Conservation (phyloP, 2,888 invertebrate genomes). For the Corbicula japonica region DNA sequence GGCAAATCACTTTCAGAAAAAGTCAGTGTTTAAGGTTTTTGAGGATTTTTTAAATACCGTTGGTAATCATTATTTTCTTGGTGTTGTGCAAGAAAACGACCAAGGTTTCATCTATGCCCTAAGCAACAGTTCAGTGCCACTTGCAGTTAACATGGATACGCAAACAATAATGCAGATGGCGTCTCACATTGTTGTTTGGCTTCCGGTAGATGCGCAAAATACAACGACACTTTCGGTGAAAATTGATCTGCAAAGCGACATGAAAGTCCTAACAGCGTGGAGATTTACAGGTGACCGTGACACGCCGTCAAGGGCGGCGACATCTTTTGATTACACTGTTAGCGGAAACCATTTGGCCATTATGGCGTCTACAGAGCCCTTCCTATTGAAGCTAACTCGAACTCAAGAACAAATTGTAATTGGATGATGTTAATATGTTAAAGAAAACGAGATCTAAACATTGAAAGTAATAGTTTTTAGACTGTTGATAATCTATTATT, state of each 20-base stretch:
- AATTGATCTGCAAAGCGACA: constrained; percentile 11
- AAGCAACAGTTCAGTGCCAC: constrained; percentile 18
- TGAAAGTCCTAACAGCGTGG: background rate
- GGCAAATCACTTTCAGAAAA: constrained; percentile 66
- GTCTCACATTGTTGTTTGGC: constrained; percentile 74
- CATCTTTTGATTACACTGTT: too few relatives aligned
- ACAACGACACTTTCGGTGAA: background rate
- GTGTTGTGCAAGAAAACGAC: constrained; percentile 64
- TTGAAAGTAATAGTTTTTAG: too few relatives aligned
- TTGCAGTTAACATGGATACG: background rate
- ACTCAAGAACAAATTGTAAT: too few relatives aligned
- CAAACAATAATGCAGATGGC: constrained; percentile 22
- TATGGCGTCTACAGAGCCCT: too few relatives aligned
- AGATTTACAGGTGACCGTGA: background rate
- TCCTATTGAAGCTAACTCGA: too few relatives aligned
- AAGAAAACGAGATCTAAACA: too few relatives aligned
- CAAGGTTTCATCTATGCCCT: constrained; percentile 70
- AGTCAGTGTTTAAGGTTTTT: constrained; percentile 70
- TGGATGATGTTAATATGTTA: too few relatives aligned
- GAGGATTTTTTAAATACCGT: constrained; percentile 61
- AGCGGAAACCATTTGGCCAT: too few relatives aligned
- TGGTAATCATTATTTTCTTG: constrained; percentile 67
- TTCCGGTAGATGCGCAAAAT: constrained; percentile 58
- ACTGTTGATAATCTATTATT: too few relatives aligned
- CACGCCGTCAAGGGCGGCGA: too few relatives aligned